Evolutionary conservation across 2,113 vertebrate genomes (phyloP).

Genomic region (Syngnathus typhle): DNA sequence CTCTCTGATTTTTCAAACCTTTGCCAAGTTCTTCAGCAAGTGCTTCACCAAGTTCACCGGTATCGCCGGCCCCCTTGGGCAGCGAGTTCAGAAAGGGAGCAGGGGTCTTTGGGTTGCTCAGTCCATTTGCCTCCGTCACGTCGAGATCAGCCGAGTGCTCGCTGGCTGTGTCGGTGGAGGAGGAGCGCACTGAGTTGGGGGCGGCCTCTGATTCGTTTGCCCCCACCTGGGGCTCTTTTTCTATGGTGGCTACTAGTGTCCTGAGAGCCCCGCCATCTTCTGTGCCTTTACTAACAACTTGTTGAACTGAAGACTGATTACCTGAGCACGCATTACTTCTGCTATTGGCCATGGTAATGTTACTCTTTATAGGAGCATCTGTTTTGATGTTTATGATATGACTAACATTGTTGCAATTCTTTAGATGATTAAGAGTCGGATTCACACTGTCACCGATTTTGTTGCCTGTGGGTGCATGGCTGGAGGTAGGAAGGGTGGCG

Average conservation of each 20-base stretch:
- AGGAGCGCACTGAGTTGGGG: slow-evolving; percentile 74
- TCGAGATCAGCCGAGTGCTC: slow-evolving; percentile 82
- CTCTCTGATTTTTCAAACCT: slow-evolving; percentile 79
- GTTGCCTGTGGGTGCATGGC: slow-evolving; percentile 40
- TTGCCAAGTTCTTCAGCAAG: slow-evolving; percentile 71
- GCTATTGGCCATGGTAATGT: slow-evolving; percentile 33
- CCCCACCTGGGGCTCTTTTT: slow-evolving; percentile 42
- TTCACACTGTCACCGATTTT: slow-evolving; percentile 43
- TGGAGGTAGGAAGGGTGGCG: slow-evolving; percentile 52
- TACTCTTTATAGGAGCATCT: slow-evolving; percentile 29
- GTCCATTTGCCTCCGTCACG: slow-evolving; percentile 56
- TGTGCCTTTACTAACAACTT: slow-evolving; percentile 39
- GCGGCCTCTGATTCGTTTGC: slow-evolving; percentile 56
- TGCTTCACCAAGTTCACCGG: slow-evolving; percentile 61
- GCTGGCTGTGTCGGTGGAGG: slow-evolving; percentile 83
- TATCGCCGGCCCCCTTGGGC: slow-evolving; percentile 32
- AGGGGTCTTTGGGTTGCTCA: slow-evolving; percentile 36
- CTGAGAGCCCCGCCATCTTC: slow-evolving; percentile 45
- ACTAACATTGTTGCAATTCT: slow-evolving; percentile 43
- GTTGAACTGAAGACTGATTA: slow-evolving; percentile 55
- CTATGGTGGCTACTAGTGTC: slow-evolving; percentile 33
- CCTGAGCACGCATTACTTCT: slow-evolving; percentile 61
- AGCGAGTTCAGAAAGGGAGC: slow-evolving; percentile 29
- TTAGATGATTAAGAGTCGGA: slow-evolving; percentile 31
- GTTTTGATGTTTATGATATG: slow-evolving; percentile 44